Conservation (phyloP, 2,888 invertebrate genomes). For the Drosophila neonasuta region DNA sequence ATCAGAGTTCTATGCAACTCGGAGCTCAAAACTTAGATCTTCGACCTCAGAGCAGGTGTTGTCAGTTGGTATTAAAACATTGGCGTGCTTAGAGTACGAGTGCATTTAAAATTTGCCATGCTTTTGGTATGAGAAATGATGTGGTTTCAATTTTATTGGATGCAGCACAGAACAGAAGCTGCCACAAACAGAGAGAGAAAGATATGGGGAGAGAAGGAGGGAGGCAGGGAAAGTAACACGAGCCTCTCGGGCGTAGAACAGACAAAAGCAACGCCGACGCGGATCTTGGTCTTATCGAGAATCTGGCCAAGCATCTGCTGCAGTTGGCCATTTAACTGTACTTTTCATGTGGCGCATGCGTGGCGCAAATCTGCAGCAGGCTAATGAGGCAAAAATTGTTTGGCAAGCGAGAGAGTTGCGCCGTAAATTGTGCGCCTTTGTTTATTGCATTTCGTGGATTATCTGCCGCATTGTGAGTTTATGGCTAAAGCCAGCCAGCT, state of each 20-base stretch:
- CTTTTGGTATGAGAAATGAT: slow-evolving; percentile 31
- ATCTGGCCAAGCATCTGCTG: slow-evolving; percentile 38
- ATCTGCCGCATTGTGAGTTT: slow-evolving; percentile 28
- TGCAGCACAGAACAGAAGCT: slow-evolving; percentile 47
- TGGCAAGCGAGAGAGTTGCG: slow-evolving; percentile 13
- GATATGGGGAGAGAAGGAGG: neutral
- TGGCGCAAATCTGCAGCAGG: slow-evolving; percentile 41
- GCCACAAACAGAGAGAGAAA: neutral
- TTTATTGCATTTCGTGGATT: slow-evolving; percentile 30
- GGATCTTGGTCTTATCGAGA: slow-evolving; percentile 37
- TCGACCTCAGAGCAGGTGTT: slow-evolving; percentile 52
- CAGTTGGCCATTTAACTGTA: slow-evolving; percentile 60
- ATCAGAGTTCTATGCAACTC: slow-evolving; percentile 23
- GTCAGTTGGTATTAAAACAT: slow-evolving; percentile 11
- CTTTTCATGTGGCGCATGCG: slow-evolving; percentile 58
- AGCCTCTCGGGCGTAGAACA: slow-evolving; percentile 19
- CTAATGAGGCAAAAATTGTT: slow-evolving; percentile 59
- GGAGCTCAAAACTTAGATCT: slow-evolving; percentile 3
- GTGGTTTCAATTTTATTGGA: slow-evolving; percentile 47
- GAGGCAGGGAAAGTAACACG: slow-evolving; percentile 7
- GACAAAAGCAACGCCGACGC: slow-evolving; percentile 23
- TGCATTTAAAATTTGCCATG: slow-evolving; percentile 41
- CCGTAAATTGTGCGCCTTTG: slow-evolving; percentile 34
- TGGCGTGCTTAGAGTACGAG: slow-evolving; percentile 34
- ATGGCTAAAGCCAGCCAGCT: slow-evolving; percentile 6